A percentile compares a stretch with the other conserved stretches of the same genome.
Conservation (phyloP, 2,113 vertebrate genomes). For the Muntiacus muntjak region DNA sequence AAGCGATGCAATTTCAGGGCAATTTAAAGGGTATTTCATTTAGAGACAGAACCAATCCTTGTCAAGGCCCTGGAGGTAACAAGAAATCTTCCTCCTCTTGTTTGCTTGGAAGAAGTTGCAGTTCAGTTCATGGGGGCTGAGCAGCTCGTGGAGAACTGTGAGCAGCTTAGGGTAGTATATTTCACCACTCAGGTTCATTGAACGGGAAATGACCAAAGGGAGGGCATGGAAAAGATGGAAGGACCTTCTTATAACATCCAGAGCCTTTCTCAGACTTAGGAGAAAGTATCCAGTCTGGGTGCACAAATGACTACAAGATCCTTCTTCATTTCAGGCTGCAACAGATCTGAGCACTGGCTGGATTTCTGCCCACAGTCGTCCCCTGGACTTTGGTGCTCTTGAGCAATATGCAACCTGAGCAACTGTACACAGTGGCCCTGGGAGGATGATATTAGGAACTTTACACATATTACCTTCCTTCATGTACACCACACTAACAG, state of each 20-base stretch:
- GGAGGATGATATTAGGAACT: not conserved
- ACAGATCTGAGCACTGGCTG: not conserved
- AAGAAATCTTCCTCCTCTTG: slow-evolving; percentile 45
- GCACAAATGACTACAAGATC: not conserved
- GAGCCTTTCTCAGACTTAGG: not conserved
- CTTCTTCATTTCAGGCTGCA: not conserved
- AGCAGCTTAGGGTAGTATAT: not conserved
- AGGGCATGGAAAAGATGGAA: not conserved
- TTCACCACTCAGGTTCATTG: not conserved
- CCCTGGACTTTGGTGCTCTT: not conserved
- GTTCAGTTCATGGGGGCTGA: too few relatives aligned
- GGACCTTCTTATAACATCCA: not conserved
- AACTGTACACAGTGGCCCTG: not conserved
- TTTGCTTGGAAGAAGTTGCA: not conserved
- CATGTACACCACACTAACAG: not conserved
- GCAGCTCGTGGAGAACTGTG: fast-evolving
- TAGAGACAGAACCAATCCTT: slow-evolving; percentile 64
- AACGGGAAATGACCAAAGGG: not conserved
- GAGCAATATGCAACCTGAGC: not conserved
- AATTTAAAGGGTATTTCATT: slow-evolving; percentile 75
- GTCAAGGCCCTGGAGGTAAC: slow-evolving; percentile 44
- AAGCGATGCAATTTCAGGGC: slow-evolving; percentile 76
- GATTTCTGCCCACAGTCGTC: fast-evolving
- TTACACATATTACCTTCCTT: not conserved
- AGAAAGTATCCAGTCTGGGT: not conserved